Evolutionary conservation across 2,888 invertebrate species (phyloP).

Genomic region (Erebia ligea): DNA sequence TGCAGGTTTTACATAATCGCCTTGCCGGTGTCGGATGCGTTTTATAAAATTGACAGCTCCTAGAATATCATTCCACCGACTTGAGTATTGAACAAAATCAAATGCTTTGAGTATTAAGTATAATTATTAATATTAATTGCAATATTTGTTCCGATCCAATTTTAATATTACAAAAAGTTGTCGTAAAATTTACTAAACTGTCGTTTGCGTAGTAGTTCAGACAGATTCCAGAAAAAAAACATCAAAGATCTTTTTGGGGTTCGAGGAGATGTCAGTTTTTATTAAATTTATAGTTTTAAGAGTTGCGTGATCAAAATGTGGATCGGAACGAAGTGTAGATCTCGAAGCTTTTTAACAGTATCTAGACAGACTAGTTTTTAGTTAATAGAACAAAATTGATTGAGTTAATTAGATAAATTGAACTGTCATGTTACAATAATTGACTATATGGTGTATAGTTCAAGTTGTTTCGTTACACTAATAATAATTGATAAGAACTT

Average conservation of each 20-base stretch:
- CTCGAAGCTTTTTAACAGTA: slow-evolving; percentile 32
- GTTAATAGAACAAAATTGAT: slow-evolving; percentile 28
- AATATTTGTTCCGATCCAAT: slow-evolving; percentile 18
- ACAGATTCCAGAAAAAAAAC: too few relatives aligned
- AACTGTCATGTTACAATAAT: slow-evolving; percentile 27
- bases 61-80: slow-evolving; percentile 71
- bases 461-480: slow-evolving; percentile 2
- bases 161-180: neutral
- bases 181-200: neutral
- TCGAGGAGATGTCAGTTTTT: neutral
- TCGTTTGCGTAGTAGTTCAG: neutral
- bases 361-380: slow-evolving; percentile 30
- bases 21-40: neutral
- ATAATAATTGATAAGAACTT: neutral
- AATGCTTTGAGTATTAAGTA: slow-evolving; percentile 24
- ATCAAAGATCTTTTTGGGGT: neutral
- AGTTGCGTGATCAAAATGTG: neutral
- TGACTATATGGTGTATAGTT: neutral
- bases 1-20: too few relatives aligned
- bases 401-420: slow-evolving; percentile 21
- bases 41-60: neutral
- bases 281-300: neutral
- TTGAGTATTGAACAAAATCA: slow-evolving; percentile 42
- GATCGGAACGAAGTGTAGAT: slow-evolving; percentile 26
- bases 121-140: neutral